A percentile compares a stretch with the other conserved stretches of the same genome.
Conservation (phyloP, 2,113 vertebrate species). For the Ptilorrhoa leucosticta region DNA sequence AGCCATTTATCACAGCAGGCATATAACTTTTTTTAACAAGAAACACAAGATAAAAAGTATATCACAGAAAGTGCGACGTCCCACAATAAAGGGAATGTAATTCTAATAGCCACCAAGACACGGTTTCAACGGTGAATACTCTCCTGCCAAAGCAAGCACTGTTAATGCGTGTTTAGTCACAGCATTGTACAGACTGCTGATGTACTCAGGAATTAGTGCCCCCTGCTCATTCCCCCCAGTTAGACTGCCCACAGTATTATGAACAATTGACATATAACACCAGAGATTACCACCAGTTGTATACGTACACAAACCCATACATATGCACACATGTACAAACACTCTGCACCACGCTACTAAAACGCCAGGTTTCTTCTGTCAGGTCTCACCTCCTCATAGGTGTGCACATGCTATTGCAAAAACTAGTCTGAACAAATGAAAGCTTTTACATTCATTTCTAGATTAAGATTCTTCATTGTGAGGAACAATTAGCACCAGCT, state of each 20-base stretch:
- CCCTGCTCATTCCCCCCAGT: neutral
- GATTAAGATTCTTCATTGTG: neutral
- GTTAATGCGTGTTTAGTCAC: neutral
- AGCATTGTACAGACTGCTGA: neutral
- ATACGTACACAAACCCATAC: neutral
- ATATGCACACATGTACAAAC: neutral
- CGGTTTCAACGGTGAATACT: neutral
- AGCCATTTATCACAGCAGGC: constrained; percentile 54
- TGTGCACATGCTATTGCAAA: neutral
- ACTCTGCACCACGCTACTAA: neutral
- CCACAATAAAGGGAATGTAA: neutral
- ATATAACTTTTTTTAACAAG: constrained; percentile 50
- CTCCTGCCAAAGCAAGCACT: neutral
- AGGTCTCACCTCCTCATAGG: neutral
- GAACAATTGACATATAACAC: neutral
- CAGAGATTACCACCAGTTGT: neutral
- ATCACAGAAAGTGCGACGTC: constrained; percentile 5
- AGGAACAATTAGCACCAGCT: neutral
- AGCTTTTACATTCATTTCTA: neutral
- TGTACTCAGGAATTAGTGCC: neutral
- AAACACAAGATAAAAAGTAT: constrained; percentile 31
- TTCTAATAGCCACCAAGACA: neutral
- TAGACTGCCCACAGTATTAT: neutral
- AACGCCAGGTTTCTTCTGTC: neutral
- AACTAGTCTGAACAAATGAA: neutral